Conservation (phyloP, 2,888 invertebrate species). For the Loripinus fragilis region DNA sequence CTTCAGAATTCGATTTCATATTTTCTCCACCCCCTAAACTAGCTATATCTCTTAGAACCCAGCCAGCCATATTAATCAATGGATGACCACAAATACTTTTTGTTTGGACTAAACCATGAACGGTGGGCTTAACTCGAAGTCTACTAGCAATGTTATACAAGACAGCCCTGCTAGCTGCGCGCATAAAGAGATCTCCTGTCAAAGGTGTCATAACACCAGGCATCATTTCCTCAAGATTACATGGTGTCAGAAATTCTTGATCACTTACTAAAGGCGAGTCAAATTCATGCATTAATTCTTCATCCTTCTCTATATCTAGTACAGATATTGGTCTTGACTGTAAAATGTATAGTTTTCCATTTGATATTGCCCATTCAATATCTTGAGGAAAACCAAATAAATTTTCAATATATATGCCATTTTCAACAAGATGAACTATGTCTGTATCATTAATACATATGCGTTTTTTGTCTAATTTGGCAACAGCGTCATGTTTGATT, state of each 20-base stretch:
- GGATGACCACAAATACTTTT: neutral
- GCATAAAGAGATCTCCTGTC: conserved; percentile 8
- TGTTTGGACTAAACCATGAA: neutral
- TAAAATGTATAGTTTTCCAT: conserved; percentile 13
- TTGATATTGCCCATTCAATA: conserved; percentile 27
- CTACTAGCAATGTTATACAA: neutral
- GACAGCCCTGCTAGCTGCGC: neutral
- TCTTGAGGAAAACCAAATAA: conserved; percentile 3
- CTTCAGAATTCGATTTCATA: neutral
- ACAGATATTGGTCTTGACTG: conserved; percentile 24
- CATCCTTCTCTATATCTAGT: conserved; percentile 16
- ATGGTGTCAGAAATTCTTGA: conserved; percentile 17
- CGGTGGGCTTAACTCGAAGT: neutral
- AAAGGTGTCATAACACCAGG: conserved; percentile 24
- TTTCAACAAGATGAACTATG: neutral
- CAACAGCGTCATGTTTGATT: too few species aligned
- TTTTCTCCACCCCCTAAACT: neutral
- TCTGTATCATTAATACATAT: neutral
- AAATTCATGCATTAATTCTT: conserved; percentile 30
- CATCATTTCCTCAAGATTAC: conserved; percentile 32
- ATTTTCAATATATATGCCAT: conserved; percentile 1
- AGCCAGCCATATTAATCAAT: neutral
- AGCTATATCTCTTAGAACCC: neutral
- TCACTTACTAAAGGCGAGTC: conserved; percentile 22
- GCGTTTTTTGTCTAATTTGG: neutral